Base-by-base conservation (phyloP, 2,797 vertebrate species). In the Esox lucius region DNA sequence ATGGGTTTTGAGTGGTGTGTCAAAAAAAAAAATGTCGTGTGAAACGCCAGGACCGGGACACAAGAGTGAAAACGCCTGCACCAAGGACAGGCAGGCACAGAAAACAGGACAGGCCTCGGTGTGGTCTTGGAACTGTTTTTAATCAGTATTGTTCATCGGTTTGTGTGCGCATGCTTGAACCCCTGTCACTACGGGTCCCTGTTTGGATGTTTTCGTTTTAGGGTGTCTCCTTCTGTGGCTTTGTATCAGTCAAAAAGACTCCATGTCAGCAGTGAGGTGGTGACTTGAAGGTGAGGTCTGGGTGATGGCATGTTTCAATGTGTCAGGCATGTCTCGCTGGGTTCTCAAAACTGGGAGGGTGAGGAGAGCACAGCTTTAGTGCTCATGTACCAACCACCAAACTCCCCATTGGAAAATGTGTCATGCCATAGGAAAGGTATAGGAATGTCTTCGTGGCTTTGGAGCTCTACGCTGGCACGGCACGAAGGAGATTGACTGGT, bases 351-450 rank as follows among this genome's bases (percentile, higher is more conserved):
- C 53, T 70, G 71, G 72, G 64, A 78, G 78, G 81, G 79, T 83
- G 87, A 74, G 78, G 87, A 85, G 74, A 92, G 90, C 86, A 83
- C 90, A 91, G 90, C 90, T 92, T n/a, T 81, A 83, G 89, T 81
- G 82, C 88, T 84, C 64, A 79, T 66, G 79, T 69, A 71, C 75
- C 70, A 53, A 80, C 80, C 85, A 77, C 70, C 73, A 75, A 71
- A 35, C 79, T 70, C 81, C 82, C 86, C 80, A 64, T 11, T 75
- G 81, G 70, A 61, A 76, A 91, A 89, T 89, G 85, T 81, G 78
- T 70, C 56, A 61, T 35, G 70, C 75, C 68, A 42, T 70, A 75
- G 72, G 73, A 67, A 49, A 59, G 72, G 71, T 65, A 62, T 70
- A 68, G 48, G 69, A 24, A 59, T 75, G 80, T 90, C 90, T 86